Base-by-base conservation (phyloP, 2,797 vertebrate genomes). In the Menidia menidia region DNA sequence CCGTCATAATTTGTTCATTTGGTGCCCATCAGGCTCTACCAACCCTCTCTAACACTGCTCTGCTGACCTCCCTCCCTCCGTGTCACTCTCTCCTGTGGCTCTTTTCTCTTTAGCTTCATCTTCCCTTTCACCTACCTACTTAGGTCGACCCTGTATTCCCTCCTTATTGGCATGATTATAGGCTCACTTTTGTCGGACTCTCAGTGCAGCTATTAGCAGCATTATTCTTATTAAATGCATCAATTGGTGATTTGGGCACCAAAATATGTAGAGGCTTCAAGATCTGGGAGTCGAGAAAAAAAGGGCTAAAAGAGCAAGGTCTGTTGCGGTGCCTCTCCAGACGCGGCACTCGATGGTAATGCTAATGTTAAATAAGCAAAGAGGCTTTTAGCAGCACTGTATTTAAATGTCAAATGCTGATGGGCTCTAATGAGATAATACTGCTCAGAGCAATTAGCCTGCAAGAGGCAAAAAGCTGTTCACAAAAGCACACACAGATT, bases 1-100 rank as follows among this genome's bases (percentile, higher is more conserved):
- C 97, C 97, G 97, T 99, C 98, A 99, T 99, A 98, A 99, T 98
- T 99, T 98, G 97, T 99, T 99, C 97, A 99, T 99, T 99, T 99
- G 97, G 96, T 98, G 97, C 96, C 97, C 96, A 99, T 99, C 98
- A 99, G 97, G 94, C 95, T 95, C 95, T 95, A 95, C 96, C 96
- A 96, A 97, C 96, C 95, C 95, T 97, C 94, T 95, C 94, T 95
- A 97, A 96, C 97, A 93, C 95, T 89, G 93, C 96, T 96, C 96
- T 94, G 93, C 96, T 97, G 97, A 92, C 91, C 91, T 91, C 84
- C 84, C 88, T 87, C 85, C 64, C 79, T 84, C 75, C 61, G 57
- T 59, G 61, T 85, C 73, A 80, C 75, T 78, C 95, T 93, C 95
- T 96, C 94, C 94, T 93, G 16, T 60, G 91, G 68, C 76, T 76